Conservation (phyloP, 2,888 invertebrate genomes). For the Ctena decussata region DNA sequence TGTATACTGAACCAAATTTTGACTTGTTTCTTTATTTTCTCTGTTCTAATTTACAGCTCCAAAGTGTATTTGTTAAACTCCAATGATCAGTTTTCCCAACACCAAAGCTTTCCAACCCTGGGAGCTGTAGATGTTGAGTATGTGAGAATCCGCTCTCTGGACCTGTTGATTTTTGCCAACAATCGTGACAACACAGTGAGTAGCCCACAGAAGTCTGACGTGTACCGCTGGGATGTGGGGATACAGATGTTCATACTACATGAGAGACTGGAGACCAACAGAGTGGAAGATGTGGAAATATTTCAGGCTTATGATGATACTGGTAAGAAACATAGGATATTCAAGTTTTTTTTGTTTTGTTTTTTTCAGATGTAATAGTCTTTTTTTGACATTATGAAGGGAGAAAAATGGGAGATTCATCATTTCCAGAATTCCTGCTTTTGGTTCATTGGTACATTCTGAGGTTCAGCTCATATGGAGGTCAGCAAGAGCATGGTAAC, state of each 20-base stretch:
- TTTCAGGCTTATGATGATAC: conserved; percentile 71
- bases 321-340: conserved; percentile 53
- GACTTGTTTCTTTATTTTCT: too few relatives aligned
- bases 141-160: conserved; percentile 68
- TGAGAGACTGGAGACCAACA: conserved; percentile 76
- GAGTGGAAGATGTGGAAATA: conserved; percentile 70
- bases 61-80: conserved; percentile 79
- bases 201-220: conserved; percentile 75
- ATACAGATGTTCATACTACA: conserved; percentile 75
- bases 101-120: conserved; percentile 80
- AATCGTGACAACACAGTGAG: conserved; percentile 78
- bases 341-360: too few relatives aligned
- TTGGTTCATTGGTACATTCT: too few relatives aligned
- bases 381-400: too few relatives aligned
- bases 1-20: too few relatives aligned
- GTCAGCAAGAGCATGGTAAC: too few relatives aligned
- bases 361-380: too few relatives aligned
- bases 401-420: too few relatives aligned
- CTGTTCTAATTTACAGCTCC: too few relatives aligned
- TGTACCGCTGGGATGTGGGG: conserved; percentile 80
- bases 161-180: conserved; percentile 80
- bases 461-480: too few relatives aligned
- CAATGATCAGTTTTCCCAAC: conserved; percentile 75
- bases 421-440: too few relatives aligned
- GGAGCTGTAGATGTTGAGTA: conserved; percentile 79